Conservation (phyloP, 1,140 invertebrate species). For the Bombus superbus region DNA sequence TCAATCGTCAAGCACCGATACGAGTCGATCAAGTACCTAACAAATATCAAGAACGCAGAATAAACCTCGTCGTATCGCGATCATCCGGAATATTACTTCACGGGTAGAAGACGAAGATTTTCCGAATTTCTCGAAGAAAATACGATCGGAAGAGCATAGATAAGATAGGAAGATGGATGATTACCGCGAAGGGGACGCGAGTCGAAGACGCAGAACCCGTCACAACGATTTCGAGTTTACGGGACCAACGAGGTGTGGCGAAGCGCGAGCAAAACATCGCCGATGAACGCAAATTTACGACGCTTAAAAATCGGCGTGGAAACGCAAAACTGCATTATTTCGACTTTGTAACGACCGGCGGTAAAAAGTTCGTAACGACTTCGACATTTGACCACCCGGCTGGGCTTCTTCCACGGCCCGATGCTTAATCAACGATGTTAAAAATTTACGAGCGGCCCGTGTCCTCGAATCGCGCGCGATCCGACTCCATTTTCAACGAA, state of each 20-base stretch:
- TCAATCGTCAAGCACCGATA: background rate
- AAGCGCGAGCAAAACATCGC: background rate
- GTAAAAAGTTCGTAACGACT: slow-evolving; percentile 46
- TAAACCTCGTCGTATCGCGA: background rate
- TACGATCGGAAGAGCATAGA: background rate
- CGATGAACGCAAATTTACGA: slow-evolving; percentile 28
- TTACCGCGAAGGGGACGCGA: background rate
- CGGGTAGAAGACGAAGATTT: background rate
- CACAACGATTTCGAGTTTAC: background rate
- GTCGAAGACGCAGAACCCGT: background rate
- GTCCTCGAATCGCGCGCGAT: slow-evolving; percentile 41
- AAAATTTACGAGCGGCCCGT: slow-evolving; percentile 61
- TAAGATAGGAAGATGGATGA: background rate
- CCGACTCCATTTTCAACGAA: slow-evolving; percentile 14
- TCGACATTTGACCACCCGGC: slow-evolving; percentile 23
- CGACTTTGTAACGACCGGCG: slow-evolving; percentile 47
- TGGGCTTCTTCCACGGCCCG: slow-evolving; percentile 6
- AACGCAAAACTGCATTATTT: slow-evolving; percentile 34
- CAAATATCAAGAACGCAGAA: no score
- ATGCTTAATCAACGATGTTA: slow-evolving; percentile 58
- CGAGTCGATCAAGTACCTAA: no score
- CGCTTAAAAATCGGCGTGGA: background rate
- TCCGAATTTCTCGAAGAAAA: background rate
- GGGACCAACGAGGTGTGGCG: background rate
- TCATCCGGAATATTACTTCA: background rate